phyloP scores from a whole-genome alignment of 1,140 invertebrate genomes.

The Rhagoletis zephyria region DNA sequence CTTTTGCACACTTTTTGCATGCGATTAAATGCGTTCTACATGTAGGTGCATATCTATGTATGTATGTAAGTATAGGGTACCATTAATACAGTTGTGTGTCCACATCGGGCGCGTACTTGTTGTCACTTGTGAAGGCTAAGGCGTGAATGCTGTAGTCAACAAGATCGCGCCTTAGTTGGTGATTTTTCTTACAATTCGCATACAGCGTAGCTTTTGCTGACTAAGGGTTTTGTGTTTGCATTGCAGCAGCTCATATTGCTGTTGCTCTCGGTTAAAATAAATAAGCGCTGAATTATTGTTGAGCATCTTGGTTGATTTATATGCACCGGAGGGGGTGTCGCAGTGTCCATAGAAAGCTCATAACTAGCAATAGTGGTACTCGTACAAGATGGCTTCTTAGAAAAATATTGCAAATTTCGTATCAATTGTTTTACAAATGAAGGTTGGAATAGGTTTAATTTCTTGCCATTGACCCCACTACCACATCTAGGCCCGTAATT shows the following conservation, averaged over 20 bases:
- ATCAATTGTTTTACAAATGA: too few relatives aligned
- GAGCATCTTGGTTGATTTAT: conserved; percentile 70
- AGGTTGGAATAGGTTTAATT: too few relatives aligned
- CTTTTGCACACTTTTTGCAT: conserved; percentile 10
- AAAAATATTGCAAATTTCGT: neutral
- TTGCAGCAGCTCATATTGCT: neutral
- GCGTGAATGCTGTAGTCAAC: conserved; percentile 68
- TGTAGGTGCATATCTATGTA: neutral
- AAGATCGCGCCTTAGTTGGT: conserved; percentile 66
- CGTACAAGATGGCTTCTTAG: neutral
- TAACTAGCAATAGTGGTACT: neutral
- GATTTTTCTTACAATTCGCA: conserved; percentile 45
- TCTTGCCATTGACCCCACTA: too few relatives aligned
- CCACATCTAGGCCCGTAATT: too few relatives aligned
- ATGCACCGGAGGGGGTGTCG: conserved; percentile 57
- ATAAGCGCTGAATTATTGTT: conserved; percentile 68
- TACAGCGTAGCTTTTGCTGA: neutral
- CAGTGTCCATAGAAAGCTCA: neutral
- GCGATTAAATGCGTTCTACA: neutral
- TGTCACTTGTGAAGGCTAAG: conserved; percentile 33
- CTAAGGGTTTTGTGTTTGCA: neutral
- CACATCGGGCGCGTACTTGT: conserved; percentile 5
- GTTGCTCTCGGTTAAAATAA: conserved; percentile 19
- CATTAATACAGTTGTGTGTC: conserved; percentile 36
- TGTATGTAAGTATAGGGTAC: neutral